Conservation (phyloP, 2,113 vertebrate genomes). For the Halichoerus grypus region DNA sequence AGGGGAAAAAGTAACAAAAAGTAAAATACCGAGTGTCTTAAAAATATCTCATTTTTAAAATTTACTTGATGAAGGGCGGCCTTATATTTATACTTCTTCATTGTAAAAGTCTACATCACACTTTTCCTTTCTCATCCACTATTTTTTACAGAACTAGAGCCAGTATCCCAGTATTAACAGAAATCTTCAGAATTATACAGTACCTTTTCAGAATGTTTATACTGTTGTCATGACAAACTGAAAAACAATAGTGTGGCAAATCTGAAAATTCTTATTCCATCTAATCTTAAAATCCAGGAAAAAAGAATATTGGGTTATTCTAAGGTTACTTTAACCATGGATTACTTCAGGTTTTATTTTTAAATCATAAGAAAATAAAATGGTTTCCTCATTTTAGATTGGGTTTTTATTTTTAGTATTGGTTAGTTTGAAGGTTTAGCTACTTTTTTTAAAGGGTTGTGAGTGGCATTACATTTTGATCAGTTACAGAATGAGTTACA, state of each 20-base stretch:
- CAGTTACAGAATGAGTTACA: slow-evolving; percentile 76
- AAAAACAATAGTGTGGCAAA: slow-evolving; percentile 19
- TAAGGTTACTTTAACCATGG: slow-evolving; percentile 23
- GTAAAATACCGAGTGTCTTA: background rate
- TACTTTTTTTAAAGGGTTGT: slow-evolving; percentile 65
- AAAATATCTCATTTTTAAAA: slow-evolving; percentile 30
- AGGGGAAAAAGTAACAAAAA: background rate
- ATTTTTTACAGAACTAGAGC: background rate
- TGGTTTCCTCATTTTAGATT: slow-evolving; percentile 61
- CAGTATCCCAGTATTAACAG: background rate
- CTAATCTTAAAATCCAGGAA: slow-evolving; percentile 28
- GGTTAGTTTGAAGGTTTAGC: slow-evolving; percentile 62
- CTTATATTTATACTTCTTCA: slow-evolving; percentile 29
- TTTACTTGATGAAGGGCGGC: background rate
- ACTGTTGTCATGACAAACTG: background rate
- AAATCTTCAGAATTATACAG: slow-evolving; percentile 13
- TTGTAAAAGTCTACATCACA: slow-evolving; percentile 21
- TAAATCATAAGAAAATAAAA: slow-evolving; percentile 57
- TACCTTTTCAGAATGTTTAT: background rate
- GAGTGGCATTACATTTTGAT: slow-evolving; percentile 71
- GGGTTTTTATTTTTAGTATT: slow-evolving; percentile 66
- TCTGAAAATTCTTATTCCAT: slow-evolving; percentile 53
- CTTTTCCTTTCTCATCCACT: background rate
- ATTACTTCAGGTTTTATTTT: slow-evolving; percentile 64
- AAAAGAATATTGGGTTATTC: background rate